Conservation (phyloP, 2,888 invertebrate genomes). For the Drosophila subquinaria region DNA sequence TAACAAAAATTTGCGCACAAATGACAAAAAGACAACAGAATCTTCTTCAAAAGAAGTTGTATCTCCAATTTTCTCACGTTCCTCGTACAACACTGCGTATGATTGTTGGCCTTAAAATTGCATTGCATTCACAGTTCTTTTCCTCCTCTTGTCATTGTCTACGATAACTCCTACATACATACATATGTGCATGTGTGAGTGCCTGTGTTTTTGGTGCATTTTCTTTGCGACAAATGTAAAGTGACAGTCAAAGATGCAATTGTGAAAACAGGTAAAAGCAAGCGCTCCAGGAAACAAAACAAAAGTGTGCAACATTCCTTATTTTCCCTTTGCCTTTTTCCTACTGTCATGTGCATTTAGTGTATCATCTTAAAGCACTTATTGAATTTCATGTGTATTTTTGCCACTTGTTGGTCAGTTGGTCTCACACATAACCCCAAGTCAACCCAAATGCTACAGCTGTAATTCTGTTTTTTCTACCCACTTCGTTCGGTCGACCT, state of each 20-base stretch:
- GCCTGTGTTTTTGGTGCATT: slow-evolving; percentile 19
- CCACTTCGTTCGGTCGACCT: slow-evolving; percentile 18
- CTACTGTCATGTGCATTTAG: slow-evolving; percentile 5
- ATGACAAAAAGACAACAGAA: slow-evolving; percentile 39
- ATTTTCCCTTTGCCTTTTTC: slow-evolving; percentile 1
- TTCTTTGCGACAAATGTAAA: slow-evolving; percentile 46
- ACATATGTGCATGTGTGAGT: background rate
- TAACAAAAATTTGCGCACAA: slow-evolving; percentile 34
- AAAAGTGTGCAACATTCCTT: background rate
- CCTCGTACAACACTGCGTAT: slow-evolving; percentile 39
- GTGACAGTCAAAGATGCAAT: slow-evolving; percentile 46
- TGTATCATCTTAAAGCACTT: background rate
- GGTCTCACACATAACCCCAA: slow-evolving; percentile 22
- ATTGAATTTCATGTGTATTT: slow-evolving; percentile 1
- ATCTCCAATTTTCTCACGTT: slow-evolving; percentile 7
- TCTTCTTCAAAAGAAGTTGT: background rate
- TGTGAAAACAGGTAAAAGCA: slow-evolving; percentile 38
- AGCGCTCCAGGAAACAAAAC: slow-evolving; percentile 2
- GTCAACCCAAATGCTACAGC: slow-evolving; percentile 29
- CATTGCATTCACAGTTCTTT: slow-evolving; percentile 20
- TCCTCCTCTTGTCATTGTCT: background rate
- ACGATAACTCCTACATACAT: no score
- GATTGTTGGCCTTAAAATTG: slow-evolving; percentile 54
- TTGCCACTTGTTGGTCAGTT: slow-evolving; percentile 50
- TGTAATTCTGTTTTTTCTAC: slow-evolving; percentile 14